Conservation (phyloP, 35 echinoderm and acorn worm species). For the Apostichopus californicus region DNA sequence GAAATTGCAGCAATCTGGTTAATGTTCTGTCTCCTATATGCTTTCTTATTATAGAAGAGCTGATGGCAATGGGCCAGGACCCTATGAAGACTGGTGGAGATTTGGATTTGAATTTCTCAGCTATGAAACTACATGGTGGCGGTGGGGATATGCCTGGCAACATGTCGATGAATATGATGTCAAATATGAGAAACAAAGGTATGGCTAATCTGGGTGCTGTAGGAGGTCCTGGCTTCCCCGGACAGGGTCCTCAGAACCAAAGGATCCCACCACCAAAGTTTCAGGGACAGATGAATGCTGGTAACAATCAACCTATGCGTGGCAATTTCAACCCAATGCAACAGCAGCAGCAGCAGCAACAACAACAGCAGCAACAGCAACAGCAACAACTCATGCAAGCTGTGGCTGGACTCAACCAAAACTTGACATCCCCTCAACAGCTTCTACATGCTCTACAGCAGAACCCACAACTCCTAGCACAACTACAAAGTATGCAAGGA, state of each 20-base stretch:
- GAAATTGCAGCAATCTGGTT: too few relatives aligned
- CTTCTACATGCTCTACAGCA: slow-evolving; percentile 73
- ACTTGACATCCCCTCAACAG: slow-evolving; percentile 48
- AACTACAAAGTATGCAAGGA: slow-evolving; percentile 74
- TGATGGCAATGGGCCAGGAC: background rate
- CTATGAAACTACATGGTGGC: slow-evolving; percentile 14
- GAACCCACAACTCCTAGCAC: slow-evolving; percentile 69
- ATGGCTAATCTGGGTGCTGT: slow-evolving; percentile 34
- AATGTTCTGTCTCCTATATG: background rate
- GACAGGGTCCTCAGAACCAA: slow-evolving; percentile 39
- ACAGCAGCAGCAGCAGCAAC: slow-evolving; percentile 64
- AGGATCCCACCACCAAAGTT: slow-evolving; percentile 49
- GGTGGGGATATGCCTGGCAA: slow-evolving; percentile 31
- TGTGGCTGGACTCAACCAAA: slow-evolving; percentile 32
- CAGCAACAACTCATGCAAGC: slow-evolving; percentile 22
- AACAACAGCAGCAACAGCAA: slow-evolving; percentile 74
- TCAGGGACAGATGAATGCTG: slow-evolving; percentile 39
- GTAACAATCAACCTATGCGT: slow-evolving; percentile 65
- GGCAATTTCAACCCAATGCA: slow-evolving; percentile 70
- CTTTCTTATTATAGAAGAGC: slow-evolving; percentile 27
- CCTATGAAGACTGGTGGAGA: slow-evolving; percentile 15
- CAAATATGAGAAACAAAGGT: slow-evolving; percentile 51
- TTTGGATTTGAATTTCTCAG: slow-evolving; percentile 29
- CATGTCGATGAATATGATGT: slow-evolving; percentile 48
- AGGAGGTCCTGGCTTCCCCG: slow-evolving; percentile 51